Evolutionary conservation across 2,113 vertebrate species (phyloP), one percentile per base, ranked within the genome.

Genomic region (Glaucidium brasilianum): DNA sequence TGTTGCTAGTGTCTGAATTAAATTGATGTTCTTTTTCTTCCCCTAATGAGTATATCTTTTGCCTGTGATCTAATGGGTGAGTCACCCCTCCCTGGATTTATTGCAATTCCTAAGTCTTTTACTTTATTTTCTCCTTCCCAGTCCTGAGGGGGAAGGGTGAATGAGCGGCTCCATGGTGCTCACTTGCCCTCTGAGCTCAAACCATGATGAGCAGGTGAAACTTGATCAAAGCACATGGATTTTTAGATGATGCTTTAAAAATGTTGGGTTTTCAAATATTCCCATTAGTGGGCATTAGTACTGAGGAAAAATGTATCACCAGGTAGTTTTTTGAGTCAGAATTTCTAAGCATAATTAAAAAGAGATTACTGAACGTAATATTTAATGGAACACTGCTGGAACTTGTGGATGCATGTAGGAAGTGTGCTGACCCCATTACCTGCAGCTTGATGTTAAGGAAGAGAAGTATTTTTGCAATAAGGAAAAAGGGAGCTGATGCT

Each of bases 271-370:
- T 96, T 81, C 60, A 84, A 88, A 59, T 77, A 6, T 12, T 77
- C 27, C 47, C 43, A 43, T 92, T 94, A 90, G 55, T 39, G 59
- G 47, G 52, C 34, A 52, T 92, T 93, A 86, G 52, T 77, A 47
- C 26, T 43, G 50, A 92, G 67, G 37, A 85, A 59, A 88, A 92
- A 43, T 66, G 26, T 83, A 56, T 90, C 53, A 73, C 37, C 11
- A 45, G 41, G 68, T 88, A 81, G n/a, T 15, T 89, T 80, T 85
- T 69, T n/a, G 50, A 85, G 55, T 92, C 21, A 71, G 76, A 87
- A 84, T 92, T 95, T 45, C 43, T 72, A 60, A 93, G 60, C 64
- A 34, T 60, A 78, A 92, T 89, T 92, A 80, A 64, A 75, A 92
- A 84, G 78, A 93, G 50, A 64, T 88, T 94, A 84, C 47, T 55